A percentile compares a stretch with the other conserved stretches of the same genome.
Evolutionary conservation across 2,113 vertebrate species (phyloP).

Genomic region (Leptobrachium ailaonicum): DNA sequence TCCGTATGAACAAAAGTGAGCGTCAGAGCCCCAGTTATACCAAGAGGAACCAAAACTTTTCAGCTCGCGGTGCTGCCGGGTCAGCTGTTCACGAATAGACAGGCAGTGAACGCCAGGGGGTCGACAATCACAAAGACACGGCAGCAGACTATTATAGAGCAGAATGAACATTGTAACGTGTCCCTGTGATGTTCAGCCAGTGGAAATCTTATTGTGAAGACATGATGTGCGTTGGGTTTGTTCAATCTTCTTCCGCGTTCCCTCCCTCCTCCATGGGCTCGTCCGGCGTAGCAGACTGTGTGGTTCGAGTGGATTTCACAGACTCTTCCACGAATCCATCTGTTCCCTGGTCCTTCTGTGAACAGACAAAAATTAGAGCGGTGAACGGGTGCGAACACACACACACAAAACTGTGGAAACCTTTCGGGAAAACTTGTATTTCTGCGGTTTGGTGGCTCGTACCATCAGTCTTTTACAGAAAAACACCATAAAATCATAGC

Average conservation of each 20-base stretch:
- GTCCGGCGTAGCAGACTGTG: background rate
- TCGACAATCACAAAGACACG: background rate
- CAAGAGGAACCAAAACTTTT: no score
- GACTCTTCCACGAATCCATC: background rate
- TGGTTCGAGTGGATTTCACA: background rate
- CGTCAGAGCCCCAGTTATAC: no score
- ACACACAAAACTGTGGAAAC: no score
- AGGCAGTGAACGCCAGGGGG: no score
- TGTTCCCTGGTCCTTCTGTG: background rate
- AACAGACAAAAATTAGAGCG: background rate
- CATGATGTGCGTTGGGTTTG: background rate
- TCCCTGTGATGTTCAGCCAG: background rate
- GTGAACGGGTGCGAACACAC: background rate
- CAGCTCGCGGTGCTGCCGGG: no score
- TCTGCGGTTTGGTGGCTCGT: no score
- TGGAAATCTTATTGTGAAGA: background rate
- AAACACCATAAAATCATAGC: no score
- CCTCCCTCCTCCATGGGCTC: conserved; percentile 28
- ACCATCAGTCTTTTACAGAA: no score
- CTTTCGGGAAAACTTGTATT: no score
- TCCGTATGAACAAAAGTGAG: no score
- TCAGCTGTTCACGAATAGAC: no score
- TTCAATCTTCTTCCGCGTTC: conserved; percentile 11
- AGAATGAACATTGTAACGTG: background rate
- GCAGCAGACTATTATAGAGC: background rate